A percentile compares a stretch with the other conserved stretches of the same genome.
Evolutionary conservation across 2,113 vertebrate genomes (phyloP).

Genomic region (Apteryx owenii): DNA sequence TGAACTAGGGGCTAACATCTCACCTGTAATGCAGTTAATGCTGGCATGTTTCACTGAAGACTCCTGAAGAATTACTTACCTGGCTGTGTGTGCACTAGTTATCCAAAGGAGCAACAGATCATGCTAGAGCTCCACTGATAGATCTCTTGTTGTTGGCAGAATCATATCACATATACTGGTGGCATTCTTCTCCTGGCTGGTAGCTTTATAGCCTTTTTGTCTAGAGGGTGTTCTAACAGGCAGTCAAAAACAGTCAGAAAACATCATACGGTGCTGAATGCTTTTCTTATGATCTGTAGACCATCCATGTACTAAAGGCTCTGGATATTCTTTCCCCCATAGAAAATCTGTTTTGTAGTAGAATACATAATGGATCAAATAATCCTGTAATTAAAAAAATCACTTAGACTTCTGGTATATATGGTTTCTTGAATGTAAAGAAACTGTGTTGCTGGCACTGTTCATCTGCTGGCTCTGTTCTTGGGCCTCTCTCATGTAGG

Average conservation of each 20-base stretch:
- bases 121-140: not conserved
- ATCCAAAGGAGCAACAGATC: not conserved
- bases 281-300: not conserved
- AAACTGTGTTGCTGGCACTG: not conserved
- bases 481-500: not conserved
- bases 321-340: not conserved
- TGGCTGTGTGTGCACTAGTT: not conserved
- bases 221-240: not conserved
- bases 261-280: not conserved
- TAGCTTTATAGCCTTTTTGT: not conserved
- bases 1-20: not conserved
- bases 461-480: not conserved
- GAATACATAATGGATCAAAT: not conserved
- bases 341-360: not conserved
- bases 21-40: not conserved
- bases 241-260: not conserved
- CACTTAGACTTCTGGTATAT: not conserved
- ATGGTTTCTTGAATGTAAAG: not conserved
- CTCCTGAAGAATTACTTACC: not conserved
- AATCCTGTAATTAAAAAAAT: not conserved
- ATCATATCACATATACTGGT: not conserved
- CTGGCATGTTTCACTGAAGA: not conserved
- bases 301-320: fast-evolving
- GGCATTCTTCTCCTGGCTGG: not conserved
- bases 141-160: not conserved